Evolutionary conservation across 2,888 invertebrate species (phyloP).

Genomic region (Megamerina dolium): DNA sequence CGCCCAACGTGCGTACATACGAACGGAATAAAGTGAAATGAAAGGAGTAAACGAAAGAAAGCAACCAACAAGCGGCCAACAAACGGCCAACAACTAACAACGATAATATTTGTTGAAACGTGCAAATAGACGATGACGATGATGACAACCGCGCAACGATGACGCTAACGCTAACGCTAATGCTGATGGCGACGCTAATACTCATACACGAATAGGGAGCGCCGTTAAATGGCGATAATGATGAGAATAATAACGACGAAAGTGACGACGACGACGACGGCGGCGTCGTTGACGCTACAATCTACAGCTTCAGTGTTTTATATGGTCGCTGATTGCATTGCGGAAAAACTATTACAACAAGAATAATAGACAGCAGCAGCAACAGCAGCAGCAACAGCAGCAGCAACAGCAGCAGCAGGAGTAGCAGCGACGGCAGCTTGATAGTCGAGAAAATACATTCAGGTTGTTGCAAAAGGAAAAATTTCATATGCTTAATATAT

Average conservation of each 20-base stretch:
- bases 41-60: conserved; percentile 51
- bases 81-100: not conserved
- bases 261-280: conserved; percentile 23
- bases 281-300: no score
- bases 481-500: no score
- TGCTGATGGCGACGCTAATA: conserved; percentile 10
- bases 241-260: no score
- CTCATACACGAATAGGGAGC: no score
- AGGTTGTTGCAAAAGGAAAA: no score
- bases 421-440: not conserved
- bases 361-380: conserved; percentile 14
- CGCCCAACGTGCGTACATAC: conserved; percentile 50
- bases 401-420: conserved; percentile 9
- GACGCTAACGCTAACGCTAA: conserved; percentile 7
- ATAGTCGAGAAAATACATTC: no score
- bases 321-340: no score
- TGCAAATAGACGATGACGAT: not conserved
- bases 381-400: conserved; percentile 5
- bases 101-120: not conserved
- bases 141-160: not conserved
- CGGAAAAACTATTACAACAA: conserved; percentile 18
- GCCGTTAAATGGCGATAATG: no score
- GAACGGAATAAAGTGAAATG: conserved; percentile 51
- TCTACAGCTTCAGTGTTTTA: conserved; percentile 4
- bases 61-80: conserved; percentile 33